Conservation (phyloP, 2,888 invertebrate genomes). For the Xanthorhoe designata region DNA sequence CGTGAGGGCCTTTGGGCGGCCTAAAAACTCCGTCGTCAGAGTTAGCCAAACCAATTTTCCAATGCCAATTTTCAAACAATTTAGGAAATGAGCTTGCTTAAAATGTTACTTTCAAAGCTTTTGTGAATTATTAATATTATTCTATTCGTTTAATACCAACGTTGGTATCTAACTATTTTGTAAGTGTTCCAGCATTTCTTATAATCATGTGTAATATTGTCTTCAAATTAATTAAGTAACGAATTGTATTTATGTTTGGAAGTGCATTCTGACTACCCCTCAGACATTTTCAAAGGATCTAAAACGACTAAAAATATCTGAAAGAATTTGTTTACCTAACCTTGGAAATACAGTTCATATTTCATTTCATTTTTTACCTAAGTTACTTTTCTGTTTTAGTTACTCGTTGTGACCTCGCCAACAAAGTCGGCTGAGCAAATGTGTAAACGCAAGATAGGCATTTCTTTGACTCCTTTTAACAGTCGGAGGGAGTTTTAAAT, state of each 20-base stretch:
- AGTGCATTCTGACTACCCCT: background rate
- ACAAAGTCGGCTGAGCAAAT: conserved; percentile 71
- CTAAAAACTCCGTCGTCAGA: too few relatives aligned
- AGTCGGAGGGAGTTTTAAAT: conserved; percentile 78
- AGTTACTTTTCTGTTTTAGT: conserved; percentile 12
- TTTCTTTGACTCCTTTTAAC: conserved; percentile 81
- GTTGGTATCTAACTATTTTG: too few relatives aligned
- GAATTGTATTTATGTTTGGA: background rate
- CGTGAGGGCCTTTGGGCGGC: too few relatives aligned
- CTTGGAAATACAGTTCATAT: background rate
- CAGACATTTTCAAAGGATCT: background rate
- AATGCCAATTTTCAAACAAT: too few relatives aligned
- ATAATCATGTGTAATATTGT: too few relatives aligned
- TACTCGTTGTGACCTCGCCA: conserved; percentile 5
- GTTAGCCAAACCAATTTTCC: too few relatives aligned
- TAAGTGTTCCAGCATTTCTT: too few relatives aligned
- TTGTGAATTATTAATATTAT: too few relatives aligned
- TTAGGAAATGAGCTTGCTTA: too few relatives aligned
- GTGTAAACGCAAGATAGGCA: conserved; percentile 81
- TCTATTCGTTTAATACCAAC: too few relatives aligned
- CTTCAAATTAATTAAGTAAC: background rate
- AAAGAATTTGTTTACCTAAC: background rate
- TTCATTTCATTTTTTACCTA: background rate
- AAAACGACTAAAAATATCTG: too few relatives aligned
- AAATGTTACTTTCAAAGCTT: too few relatives aligned